phyloP scores from a whole-genome alignment of 1,140 invertebrate genomes.

The Pinna nobilis region DNA sequence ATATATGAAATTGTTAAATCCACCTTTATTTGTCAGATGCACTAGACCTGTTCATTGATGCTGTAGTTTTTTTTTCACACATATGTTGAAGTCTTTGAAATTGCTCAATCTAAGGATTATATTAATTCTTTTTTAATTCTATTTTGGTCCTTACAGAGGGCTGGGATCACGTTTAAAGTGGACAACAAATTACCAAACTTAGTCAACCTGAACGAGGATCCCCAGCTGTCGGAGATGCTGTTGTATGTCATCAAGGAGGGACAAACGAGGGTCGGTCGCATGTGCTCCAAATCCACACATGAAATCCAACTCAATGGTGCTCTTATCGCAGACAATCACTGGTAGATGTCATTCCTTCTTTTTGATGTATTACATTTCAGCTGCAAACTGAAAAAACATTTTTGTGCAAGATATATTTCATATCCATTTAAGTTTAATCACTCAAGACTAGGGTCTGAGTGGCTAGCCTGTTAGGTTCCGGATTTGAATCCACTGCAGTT shows the following conservation, averaged over 20 bases:
- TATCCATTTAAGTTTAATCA: too few species aligned
- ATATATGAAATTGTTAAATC: neutral
- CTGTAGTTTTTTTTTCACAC: neutral
- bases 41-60: neutral
- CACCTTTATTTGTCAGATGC: neutral
- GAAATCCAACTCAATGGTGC: constrained; percentile 81
- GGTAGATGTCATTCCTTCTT: constrained; percentile 76
- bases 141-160: constrained; percentile 59
- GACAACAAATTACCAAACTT: constrained; percentile 75
- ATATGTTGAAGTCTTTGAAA: too few species aligned
- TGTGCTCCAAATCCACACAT: constrained; percentile 65
- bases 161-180: constrained; percentile 70
- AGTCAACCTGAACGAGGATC: constrained; percentile 83
- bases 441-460: too few species aligned
- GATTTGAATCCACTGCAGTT: too few species aligned
- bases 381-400: too few species aligned
- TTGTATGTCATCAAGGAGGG: constrained; percentile 79
- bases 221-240: constrained; percentile 82
- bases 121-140: neutral
- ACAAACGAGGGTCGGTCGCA: constrained; percentile 72
- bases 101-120: too few species aligned
- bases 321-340: constrained; percentile 81
- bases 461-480: too few species aligned
- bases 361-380: too few species aligned
- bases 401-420: too few species aligned